Base-by-base conservation (phyloP, 1,140 invertebrate genomes). In the Cydia strobilella region DNA sequence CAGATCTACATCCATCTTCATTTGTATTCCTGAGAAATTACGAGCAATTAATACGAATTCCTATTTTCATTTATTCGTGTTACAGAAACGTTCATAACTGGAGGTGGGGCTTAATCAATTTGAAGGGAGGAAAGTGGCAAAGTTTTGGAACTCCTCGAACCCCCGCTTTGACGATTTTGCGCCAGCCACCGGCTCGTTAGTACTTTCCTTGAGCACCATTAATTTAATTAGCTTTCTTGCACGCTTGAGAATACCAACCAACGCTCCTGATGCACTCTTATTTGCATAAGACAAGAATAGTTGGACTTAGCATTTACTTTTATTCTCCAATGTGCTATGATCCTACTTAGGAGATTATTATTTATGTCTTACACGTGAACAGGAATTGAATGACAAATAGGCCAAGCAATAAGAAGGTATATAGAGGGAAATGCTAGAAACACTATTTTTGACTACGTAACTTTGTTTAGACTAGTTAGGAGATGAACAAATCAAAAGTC, bases 91-190 rank as follows among this genome's bases (percentile, higher is more conserved):
- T 27, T 65, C n/a, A 31, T 65, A 65, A 65, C 27, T 65, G 13
- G 63, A 65, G 63, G 63, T 65, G 63, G 63, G 27, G 27, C 25
- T 59, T 59, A 65, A 65, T 65, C 27, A 65, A 35, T 65, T 65
- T 31, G n/a, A 65, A 65, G 27, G 27, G 25, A 65, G 63, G 20
- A 63, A 65, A 65, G 27, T 35, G 63, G 63, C 27, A 27, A 35
- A 27, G 63, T 65, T 65, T 65, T 31, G 27, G 27, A 10, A 31
- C 27, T 27, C 27, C 5, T 65, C 63, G 63, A 65, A 65, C 25
- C 63, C 63, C 25, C 63, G 63, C n/a, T 65, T 65, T 31, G 63
- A 65, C 27, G 13, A 65, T 35, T 31, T 65, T 65, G 63, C 63
- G 63, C 63, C 63, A 31, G 35, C 63, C 27, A 65, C 15, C 23